Evolutionary conservation across 2,888 invertebrate genomes (phyloP).

Genomic region (Cantharis rufa): DNA sequence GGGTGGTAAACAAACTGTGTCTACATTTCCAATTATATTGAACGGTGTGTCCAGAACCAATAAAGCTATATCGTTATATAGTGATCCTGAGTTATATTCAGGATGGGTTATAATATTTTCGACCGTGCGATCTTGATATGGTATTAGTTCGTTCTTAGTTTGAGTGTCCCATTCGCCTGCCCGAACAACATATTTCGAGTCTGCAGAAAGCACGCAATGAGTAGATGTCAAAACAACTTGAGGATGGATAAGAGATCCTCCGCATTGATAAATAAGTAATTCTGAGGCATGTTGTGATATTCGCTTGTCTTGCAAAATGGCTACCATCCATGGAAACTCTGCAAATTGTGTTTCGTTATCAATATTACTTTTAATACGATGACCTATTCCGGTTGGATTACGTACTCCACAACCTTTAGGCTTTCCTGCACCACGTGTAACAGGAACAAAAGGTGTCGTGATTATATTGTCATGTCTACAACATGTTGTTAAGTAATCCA

Average conservation of each 20-base stretch:
- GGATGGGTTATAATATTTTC: conserved; percentile 63
- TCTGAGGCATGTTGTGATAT: conserved; percentile 56
- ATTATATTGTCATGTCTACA: conserved; percentile 54
- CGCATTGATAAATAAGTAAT: conserved; percentile 72
- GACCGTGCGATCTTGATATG: conserved; percentile 72
- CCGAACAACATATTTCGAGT: conserved; percentile 56
- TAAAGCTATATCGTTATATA: conserved; percentile 76
- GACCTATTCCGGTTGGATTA: conserved; percentile 74
- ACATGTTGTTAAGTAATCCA: conserved; percentile 62
- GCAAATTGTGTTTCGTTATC: conserved; percentile 74
- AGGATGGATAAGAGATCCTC: conserved; percentile 78
- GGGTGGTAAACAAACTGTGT: conserved; percentile 69
- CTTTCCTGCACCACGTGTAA: conserved; percentile 21
- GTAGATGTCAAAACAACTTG: conserved; percentile 79
- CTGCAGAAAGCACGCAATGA: conserved; percentile 67
- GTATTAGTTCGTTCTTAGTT: conserved; percentile 68
- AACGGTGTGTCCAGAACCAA: conserved; percentile 67
- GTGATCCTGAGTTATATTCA: conserved; percentile 66
- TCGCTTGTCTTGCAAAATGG: conserved; percentile 52
- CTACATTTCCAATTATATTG: conserved; percentile 68
- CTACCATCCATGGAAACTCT: conserved; percentile 85
- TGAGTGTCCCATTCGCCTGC: conserved; percentile 86
- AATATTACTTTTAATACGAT: conserved; percentile 67
- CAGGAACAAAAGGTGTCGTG: conserved; percentile 40
- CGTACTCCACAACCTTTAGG: conserved; percentile 69